Base-by-base conservation (phyloP, 2,888 invertebrate species). In the Labia minor region DNA sequence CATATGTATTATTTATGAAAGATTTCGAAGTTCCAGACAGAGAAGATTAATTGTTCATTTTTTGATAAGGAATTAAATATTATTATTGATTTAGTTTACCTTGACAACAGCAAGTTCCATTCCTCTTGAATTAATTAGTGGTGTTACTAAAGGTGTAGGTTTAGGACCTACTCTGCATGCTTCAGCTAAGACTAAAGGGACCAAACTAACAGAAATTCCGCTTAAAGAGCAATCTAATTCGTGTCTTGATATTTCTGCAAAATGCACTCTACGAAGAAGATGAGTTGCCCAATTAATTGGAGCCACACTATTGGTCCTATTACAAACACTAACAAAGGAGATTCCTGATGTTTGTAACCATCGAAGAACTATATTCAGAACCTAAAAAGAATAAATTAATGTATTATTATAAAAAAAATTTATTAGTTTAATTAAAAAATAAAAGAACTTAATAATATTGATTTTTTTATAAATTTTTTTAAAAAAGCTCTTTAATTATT, bases 21-120 rank as follows among this genome's bases (percentile, higher is more conserved):
- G n/a, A n/a, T n/a, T n/a, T n/a, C n/a, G n/a, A n/a, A n/a, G n/a
- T n/a, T n/a, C n/a, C n/a, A n/a, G n/a, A n/a, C n/a, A n/a, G n/a
- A n/a, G n/a, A n/a, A n/a, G n/a, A n/a, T n/a, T n/a, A n/a, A n/a
- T n/a, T n/a, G n/a, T n/a, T n/a, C n/a, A n/a, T n/a, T n/a, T n/a
- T n/a, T n/a, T n/a, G n/a, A n/a, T n/a, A n/a, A n/a, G n/a, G n/a
- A n/a, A n/a, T n/a, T n/a, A n/a, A n/a, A n/a, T n/a, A n/a, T n/a
- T n/a, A n/a, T n/a, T n/a, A n/a, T n/a, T n/a, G n/a, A 26, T 26
- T 26, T 26, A 26, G 8, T 20, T 11, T 63, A 72, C 82, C 76
- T 86, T 86, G 16, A 88, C 80, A 20, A 88, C 77, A 1, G 86
- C 85, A 72, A 85, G 76, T 73, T 86, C 84, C 84, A 86, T 86